Percentiles rank a stretch among this genome's conserved stretches.
phyloP scores from a whole-genome alignment of 2,888 invertebrate genomes.

The Euzetes globulus region DNA sequence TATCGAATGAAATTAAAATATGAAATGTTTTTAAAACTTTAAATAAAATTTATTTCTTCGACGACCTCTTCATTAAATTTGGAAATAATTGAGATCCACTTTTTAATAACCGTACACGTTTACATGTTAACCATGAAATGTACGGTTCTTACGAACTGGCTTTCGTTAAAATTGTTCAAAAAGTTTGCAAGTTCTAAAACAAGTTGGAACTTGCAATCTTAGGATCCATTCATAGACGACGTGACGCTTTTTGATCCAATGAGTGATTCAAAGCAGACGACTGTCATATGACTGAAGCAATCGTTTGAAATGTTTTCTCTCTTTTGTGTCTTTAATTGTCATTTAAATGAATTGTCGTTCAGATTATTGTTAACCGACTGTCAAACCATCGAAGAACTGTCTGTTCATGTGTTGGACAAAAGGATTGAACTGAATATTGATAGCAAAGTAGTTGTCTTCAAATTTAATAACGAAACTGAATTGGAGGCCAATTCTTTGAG shows the following conservation, averaged over 20 bases:
- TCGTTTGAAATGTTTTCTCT: slow-evolving; percentile 4
- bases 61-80: too few relatives aligned
- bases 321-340: not conserved
- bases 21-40: not conserved
- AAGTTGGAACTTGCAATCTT: too few relatives aligned
- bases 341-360: slow-evolving; percentile 15
- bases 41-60: not conserved
- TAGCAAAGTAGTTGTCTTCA: not conserved
- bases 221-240: not conserved
- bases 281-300: too few relatives aligned
- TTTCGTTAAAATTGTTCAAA: too few relatives aligned
- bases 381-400: not conserved
- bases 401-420: not conserved
- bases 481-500: not conserved
- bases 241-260: not conserved
- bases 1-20: not conserved
- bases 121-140: too few relatives aligned
- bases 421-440: not conserved
- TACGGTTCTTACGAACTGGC: too few relatives aligned
- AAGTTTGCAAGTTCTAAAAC: too few relatives aligned
- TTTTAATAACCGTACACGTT: too few relatives aligned
- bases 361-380: not conserved
- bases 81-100: too few relatives aligned
- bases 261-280: not conserved
- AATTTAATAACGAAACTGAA: not conserved